Evolutionary conservation across 2,797 vertebrate genomes (phyloP), one percentile per base, ranked within the genome.

Genomic region (Triplophysa yarkandensis): DNA sequence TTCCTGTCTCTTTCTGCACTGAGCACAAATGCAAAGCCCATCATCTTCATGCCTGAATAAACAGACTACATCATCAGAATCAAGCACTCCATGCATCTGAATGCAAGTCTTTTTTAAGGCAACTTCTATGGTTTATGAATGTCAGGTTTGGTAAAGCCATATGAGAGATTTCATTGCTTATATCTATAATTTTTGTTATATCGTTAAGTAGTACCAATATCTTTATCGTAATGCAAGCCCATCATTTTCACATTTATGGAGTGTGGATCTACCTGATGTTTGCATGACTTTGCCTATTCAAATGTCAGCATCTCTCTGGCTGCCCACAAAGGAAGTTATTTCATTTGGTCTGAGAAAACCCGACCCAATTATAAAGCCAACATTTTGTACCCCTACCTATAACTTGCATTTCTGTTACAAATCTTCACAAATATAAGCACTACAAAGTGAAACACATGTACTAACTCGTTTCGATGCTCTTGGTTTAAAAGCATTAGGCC

Each of bases 271-370:
- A 9, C 9, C 21, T 36, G 28, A 36, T 66, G 52, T 86, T 88
- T 89, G 85, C 81, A 85, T 87, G 67, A 48, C 27, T 87, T 88
- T 88, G 52, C 82, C 78, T 86, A 86, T 85, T 84, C 81, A 87
- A 89, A 85, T 55, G 62, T 65, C 69, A 70, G 58, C 17, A 17
- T 68, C 48, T 27, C 66, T 16, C 67, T 65, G 50, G 25, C n/a
- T 76, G 54, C 21, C 14, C 23, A 60, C 17, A 6, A 58, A 58
- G 41, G 39, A 67, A 66, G 52, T 19, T 25, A 67, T 65, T 57
- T 25, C 2, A 46, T 57, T 27, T 52, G 14, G 11, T 43, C 17
- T n/a, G 19, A 64, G 44, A 27, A 66, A 64, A 11, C 36, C 11
- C 23, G 17, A 21, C 19, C 16, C 50, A 23, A 55, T n/a, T 25